Evolutionary conservation across 2,113 vertebrate genomes (phyloP).

Genomic region (Plotosus lineatus): DNA sequence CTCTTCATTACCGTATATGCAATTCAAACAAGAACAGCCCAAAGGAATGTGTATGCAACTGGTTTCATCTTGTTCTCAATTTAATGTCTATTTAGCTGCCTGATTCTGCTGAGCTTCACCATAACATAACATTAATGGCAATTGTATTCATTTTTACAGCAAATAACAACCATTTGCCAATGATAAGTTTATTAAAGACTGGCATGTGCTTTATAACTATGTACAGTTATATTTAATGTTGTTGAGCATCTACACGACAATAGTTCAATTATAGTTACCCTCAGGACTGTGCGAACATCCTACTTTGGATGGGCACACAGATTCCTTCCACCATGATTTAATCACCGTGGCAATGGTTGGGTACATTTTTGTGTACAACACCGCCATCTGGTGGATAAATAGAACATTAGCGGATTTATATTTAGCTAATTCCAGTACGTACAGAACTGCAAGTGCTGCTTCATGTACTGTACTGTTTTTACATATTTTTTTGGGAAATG

Average conservation of each 20-base stretch:
- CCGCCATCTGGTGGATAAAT: background rate
- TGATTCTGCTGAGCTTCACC: background rate
- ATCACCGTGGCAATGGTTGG: background rate
- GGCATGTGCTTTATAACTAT: background rate
- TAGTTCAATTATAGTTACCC: background rate
- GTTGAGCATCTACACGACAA: background rate
- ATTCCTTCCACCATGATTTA: background rate
- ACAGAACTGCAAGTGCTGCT: slow-evolving; percentile 8
- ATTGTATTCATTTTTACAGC: background rate
- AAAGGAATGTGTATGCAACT: background rate
- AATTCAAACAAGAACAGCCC: background rate
- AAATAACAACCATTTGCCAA: background rate
- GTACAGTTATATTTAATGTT: background rate
- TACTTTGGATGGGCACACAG: background rate
- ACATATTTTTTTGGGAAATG: background rate
- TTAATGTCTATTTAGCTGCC: background rate
- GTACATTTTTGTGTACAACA: background rate
- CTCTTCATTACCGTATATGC: background rate
- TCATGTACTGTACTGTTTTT: too few species aligned
- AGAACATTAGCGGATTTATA: background rate
- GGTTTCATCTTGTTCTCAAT: background rate
- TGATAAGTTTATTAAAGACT: background rate
- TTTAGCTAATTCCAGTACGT: background rate
- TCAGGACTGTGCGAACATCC: background rate
- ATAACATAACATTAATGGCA: background rate